These are phyloP conservation scores for Myotis yumanensis DNA, from an alignment of 2,113 vertebrate species.

Conservation along the genomic window DNA sequence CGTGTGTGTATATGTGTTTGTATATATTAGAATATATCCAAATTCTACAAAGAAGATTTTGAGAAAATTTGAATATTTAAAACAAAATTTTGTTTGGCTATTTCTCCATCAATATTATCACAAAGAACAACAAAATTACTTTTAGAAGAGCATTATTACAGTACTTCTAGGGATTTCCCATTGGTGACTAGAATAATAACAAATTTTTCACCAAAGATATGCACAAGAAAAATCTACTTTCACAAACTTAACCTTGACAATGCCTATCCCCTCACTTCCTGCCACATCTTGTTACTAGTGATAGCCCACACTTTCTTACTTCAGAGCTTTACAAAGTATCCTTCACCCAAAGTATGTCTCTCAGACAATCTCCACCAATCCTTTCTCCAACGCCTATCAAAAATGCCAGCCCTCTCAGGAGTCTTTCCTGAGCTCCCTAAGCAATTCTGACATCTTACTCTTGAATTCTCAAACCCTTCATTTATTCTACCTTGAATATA, in stretches of 20 bases:
- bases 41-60: conserved; percentile 25
- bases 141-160: background rate
- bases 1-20: background rate
- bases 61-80: background rate
- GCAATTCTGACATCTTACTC: background rate
- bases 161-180: background rate
- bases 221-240: background rate
- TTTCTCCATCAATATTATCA: background rate
- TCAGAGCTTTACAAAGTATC: background rate
- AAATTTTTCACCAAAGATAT: background rate
- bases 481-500: background rate
- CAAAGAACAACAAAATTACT: background rate
- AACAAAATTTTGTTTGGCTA: background rate
- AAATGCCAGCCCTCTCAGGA: background rate
- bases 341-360: background rate
- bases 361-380: background rate
- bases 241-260: background rate
- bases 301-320: background rate
- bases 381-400: background rate
- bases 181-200: background rate
- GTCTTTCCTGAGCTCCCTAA: background rate
- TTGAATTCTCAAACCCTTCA: background rate
- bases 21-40: background rate
- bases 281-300: background rate
- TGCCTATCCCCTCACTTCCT: background rate